Conservation (phyloP, 2,888 invertebrate species). For the Andrena minutula region DNA sequence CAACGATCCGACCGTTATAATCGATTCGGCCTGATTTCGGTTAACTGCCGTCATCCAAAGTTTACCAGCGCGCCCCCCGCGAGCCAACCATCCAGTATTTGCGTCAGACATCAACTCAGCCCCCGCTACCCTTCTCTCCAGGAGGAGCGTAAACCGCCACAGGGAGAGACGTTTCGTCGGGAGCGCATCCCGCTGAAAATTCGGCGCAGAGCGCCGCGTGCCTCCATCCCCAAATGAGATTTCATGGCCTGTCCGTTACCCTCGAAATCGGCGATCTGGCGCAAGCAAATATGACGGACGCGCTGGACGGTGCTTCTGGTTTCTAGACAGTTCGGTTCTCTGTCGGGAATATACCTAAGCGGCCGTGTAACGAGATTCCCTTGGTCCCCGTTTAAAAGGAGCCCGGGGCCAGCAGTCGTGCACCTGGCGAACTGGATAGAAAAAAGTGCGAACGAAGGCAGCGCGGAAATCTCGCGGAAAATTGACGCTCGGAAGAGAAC, state of each 20-base stretch:
- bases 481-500: neutral
- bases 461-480: conserved; percentile 8
- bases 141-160: conserved; percentile 53
- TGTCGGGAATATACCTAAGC: neutral
- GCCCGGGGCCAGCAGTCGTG: too few species aligned
- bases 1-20: conserved; percentile 80
- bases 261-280: conserved; percentile 1
- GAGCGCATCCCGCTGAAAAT: conserved; percentile 23
- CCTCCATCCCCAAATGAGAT: conserved; percentile 17
- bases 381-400: conserved; percentile 9
- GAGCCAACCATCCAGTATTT: conserved; percentile 68
- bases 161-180: conserved; percentile 50
- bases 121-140: conserved; percentile 26
- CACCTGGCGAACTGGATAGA: neutral
- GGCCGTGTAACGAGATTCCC: conserved; percentile 29
- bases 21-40: conserved; percentile 81
- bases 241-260: conserved; percentile 7
- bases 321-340: neutral
- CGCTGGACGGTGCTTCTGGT: neutral
- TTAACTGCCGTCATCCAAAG: conserved; percentile 81
- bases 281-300: neutral
- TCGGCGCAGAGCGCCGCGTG: neutral
- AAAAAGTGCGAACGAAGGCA: conserved; percentile 42
- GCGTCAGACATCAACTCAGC: conserved; percentile 65
- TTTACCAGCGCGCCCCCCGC: conserved; percentile 73